Base-by-base conservation (phyloP, 2,113 vertebrate genomes). In the Stigmatopora argus region DNA sequence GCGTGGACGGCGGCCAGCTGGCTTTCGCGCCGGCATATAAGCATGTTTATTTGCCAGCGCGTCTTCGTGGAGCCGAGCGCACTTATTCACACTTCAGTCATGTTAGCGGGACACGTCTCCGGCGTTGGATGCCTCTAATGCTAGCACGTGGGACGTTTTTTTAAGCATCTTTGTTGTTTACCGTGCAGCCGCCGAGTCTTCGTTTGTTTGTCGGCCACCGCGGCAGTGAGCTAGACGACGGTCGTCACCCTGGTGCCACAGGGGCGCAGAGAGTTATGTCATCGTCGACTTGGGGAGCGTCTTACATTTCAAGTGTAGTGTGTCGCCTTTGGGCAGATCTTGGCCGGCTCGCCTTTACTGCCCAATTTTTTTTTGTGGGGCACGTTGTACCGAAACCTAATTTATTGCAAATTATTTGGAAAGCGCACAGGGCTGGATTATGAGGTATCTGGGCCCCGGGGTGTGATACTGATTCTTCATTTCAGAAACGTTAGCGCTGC, bases 1-100 rank as follows among this genome's bases (percentile, higher is more conserved):
- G 74, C 84, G 63, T 93, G 93, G 93, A 90, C 67, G 64, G 60
- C 76, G 79, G 93, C 93, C 92, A 93, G 87, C 86, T 79, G 82
- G 83, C 81, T 67, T 66, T 86, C 81, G 77, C 64, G 70, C 90
- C 89, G 82, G 77, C 77, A 65, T 79, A 85, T 89, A 75, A 74
- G 17, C 71, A 55, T 69, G 67, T 66, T 78, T 68, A 67, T 77
- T 72, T 66, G 65, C 65, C 67, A 64, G 75, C 68, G 70, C 67
- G 78, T 67, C 63, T 52, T 49, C 48, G 31, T 56, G 53, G 53
- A 56, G 53, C 53, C 53, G 64, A 69, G 78, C 60, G 65, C 58
- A 67, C 41, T 45, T 60, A 60, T 41, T 48, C 47, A 49, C 70
- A 48, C 49, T 44, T 48, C 1, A 53, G 66, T 31, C 53, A 31